Percentiles rank a stretch among this genome's conserved stretches.
Conservation (phyloP, 2,797 vertebrate genomes). For the Megalops cyprinoides region DNA sequence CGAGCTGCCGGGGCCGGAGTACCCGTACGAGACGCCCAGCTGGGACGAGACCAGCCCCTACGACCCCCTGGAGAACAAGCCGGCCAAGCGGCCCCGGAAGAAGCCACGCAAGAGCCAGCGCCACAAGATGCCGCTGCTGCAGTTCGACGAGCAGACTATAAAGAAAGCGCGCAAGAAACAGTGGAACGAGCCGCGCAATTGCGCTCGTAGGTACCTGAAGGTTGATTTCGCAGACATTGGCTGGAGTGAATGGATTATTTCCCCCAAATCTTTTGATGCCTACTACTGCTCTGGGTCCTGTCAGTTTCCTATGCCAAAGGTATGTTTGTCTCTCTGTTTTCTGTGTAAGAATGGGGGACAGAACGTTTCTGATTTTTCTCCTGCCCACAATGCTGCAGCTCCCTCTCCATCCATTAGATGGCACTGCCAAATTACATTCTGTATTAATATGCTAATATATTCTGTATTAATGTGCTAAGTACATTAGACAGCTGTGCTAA, state of each 20-base stretch:
- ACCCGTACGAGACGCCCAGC: constrained; percentile 75
- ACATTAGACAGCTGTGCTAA: no score
- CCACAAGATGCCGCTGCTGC: constrained; percentile 86
- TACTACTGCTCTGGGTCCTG: constrained; percentile 96
- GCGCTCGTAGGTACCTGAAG: constrained; percentile 89
- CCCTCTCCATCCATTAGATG: not conserved
- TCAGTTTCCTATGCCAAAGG: constrained; percentile 98
- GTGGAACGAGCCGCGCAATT: constrained; percentile 88
- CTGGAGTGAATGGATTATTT: constrained; percentile 99
- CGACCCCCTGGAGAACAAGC: constrained; percentile 77
- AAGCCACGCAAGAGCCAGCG: constrained; percentile 84
- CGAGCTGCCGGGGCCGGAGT: constrained; percentile 88
- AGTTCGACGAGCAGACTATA: constrained; percentile 93
- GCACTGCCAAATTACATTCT: not conserved
- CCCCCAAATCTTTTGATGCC: constrained; percentile 94
- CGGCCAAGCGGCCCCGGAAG: constrained; percentile 79
- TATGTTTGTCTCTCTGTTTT: constrained; percentile 65
- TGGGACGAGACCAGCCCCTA: constrained; percentile 85
- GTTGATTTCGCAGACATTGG: constrained; percentile 98
- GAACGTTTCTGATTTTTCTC: not conserved
- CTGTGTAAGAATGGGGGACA: not conserved
- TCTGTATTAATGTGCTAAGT: no score
- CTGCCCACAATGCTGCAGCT: not conserved
- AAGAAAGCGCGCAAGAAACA: constrained; percentile 93
- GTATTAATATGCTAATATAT: not conserved